Conservation (phyloP, 2,113 vertebrate species). For the Aegotheles bennettii region DNA sequence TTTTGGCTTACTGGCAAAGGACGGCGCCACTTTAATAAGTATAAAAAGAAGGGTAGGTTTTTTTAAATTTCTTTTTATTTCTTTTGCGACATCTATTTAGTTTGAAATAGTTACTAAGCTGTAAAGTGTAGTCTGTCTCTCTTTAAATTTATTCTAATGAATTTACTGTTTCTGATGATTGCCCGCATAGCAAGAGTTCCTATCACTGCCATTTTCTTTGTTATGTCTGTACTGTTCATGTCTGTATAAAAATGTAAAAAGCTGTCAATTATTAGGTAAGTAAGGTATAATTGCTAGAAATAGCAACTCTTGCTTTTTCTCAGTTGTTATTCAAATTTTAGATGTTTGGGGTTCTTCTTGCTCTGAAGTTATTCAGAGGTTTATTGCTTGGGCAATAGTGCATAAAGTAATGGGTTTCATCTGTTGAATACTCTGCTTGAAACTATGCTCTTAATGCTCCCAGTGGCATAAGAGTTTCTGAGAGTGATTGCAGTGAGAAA, state of each 20-base stretch:
- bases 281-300: conserved; percentile 27
- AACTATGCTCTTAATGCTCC: not conserved
- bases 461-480: not conserved
- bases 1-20: conserved; percentile 68
- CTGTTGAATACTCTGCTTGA: not conserved
- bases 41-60: conserved; percentile 67
- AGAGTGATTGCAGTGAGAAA: not conserved
- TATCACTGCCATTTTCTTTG: not conserved
- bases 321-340: conserved; percentile 17
- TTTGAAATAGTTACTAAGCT: conserved; percentile 24
- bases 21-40: conserved; percentile 71
- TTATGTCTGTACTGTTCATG: conserved; percentile 7
- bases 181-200: not conserved
- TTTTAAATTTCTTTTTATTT: conserved; percentile 53
- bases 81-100: conserved; percentile 22
- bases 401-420: not conserved
- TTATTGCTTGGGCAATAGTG: not conserved
- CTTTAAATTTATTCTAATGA: conserved; percentile 4
- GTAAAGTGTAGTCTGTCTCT: conserved; percentile 5
- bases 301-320: conserved; percentile 5
- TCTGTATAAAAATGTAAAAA: not conserved
- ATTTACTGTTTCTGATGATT: not conserved
- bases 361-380: not conserved
- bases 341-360: not conserved
- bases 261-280: conserved; percentile 29